Conservation (phyloP, 2,113 vertebrate genomes). For the Pteruthius melanotis region DNA sequence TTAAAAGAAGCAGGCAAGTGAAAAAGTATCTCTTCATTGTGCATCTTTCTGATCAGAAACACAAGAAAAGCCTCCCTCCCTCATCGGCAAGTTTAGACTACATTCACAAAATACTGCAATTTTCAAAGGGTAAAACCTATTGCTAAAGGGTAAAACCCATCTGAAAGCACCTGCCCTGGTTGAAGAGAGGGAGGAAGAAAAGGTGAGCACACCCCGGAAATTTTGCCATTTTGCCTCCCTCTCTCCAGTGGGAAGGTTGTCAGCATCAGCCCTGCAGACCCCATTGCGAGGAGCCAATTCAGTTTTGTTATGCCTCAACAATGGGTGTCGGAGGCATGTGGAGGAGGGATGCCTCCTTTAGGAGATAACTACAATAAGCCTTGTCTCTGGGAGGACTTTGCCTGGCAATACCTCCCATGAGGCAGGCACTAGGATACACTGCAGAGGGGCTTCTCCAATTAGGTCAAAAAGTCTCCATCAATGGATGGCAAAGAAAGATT, state of each 20-base stretch:
- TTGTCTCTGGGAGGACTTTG: too few species aligned
- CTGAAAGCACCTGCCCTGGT: background rate
- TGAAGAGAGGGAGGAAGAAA: background rate
- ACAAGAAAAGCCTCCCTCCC: background rate
- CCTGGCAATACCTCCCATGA: too few species aligned
- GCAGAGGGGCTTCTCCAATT: too few species aligned
- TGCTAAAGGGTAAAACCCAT: background rate
- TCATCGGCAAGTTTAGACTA: background rate
- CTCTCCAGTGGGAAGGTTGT: background rate
- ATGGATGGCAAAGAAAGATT: too few species aligned
- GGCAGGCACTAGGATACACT: too few species aligned
- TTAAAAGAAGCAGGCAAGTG: background rate
- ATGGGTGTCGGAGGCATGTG: too few species aligned
- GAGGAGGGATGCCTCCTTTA: too few species aligned
- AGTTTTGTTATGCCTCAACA: too few species aligned
- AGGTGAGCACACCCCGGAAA: fast-evolving
- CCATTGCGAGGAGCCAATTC: too few species aligned
- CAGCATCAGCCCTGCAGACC: background rate
- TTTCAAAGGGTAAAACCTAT: background rate
- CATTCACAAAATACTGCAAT: background rate
- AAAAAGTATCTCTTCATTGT: background rate
- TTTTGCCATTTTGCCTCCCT: background rate
- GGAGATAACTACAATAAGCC: too few species aligned
- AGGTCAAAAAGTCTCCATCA: too few species aligned
- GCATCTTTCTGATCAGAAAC: background rate